Percentiles rank a stretch among this genome's conserved stretches.
Conservation (phyloP, 1,140 invertebrate genomes). For the Neodiprion virginianus region DNA sequence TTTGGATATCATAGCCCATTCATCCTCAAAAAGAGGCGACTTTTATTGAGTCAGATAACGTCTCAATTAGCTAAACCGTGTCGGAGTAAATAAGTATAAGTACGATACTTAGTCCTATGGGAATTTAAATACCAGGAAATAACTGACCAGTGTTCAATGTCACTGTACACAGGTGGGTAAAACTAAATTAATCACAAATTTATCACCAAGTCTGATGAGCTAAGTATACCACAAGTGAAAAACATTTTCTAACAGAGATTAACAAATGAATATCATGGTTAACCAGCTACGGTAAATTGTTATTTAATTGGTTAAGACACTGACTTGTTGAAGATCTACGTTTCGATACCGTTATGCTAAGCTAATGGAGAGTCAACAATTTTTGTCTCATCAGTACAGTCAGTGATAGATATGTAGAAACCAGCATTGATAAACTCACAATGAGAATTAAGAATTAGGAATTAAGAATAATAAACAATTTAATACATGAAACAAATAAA, state of each 20-base stretch:
- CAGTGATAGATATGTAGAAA: background rate
- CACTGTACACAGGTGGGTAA: no score
- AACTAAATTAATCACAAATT: no score
- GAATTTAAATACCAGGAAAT: no score
- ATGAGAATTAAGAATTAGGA: conserved; percentile 9
- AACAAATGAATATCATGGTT: background rate
- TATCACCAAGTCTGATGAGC: no score
- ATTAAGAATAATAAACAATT: background rate
- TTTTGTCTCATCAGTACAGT: background rate
- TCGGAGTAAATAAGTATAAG: no score
- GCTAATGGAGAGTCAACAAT: background rate
- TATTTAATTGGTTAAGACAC: background rate
- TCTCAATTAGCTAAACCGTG: no score
- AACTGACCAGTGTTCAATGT: no score
- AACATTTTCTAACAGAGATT: background rate
- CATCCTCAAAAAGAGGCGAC: no score
- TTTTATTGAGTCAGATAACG: no score
- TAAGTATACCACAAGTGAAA: background rate
- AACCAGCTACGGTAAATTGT: background rate
- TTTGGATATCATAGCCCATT: no score
- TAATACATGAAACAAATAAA: background rate
- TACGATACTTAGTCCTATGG: no score
- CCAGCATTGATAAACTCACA: background rate
- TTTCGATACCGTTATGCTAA: background rate
- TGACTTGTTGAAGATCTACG: background rate